Evolutionary conservation across 37 sponge, comb jelly and placozoan species (phyloP), one percentile per base, ranked within the genome.

Genomic region (Oopsacas minuta): DNA sequence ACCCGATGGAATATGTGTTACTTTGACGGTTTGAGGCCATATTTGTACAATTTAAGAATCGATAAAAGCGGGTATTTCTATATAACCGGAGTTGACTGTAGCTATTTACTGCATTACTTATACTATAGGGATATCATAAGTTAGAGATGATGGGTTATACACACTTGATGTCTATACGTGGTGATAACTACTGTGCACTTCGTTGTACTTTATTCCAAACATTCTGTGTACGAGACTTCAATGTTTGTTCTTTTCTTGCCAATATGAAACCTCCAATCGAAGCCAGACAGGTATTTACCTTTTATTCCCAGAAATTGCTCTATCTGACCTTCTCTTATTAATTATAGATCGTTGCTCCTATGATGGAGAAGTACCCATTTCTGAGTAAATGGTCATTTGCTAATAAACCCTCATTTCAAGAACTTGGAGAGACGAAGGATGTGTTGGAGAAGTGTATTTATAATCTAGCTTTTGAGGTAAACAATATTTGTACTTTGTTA

Each of bases 161-260:
- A 12, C 75, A 61, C 75, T 12, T 61, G 28, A 10, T 61, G 30
- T 61, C 75, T 5, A 61, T 61, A 25, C 75, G 75, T 3, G 75
- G 75, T 32, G 75, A 61, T 12, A 61, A 61, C 75, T 61, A 61
- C 75, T 61, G 75, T n/a, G 75, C 75, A 25, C 32, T 61, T 25
- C 20, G 75, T 3, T 61, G 32, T 12, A 61, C 75, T 61, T 34
- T 61, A 25, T 61, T 61, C 30, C 75, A 61, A 12, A 61, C 75
- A 61, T 61, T 61, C 30, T 61, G 75, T 12, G 22, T 61, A 3
- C 20, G 28, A 34, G 30, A 61, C 28, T 25, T 61, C 75, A 12
- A 34, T 61, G 17, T 25, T 34, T 61, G 17, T 12, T n/a, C 75
- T 61, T 61, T 61, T 3, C 75, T 61, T 34, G 7, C 75, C 28